A percentile compares a stretch with the other conserved stretches of the same genome.
These are phyloP conservation scores for Corynorhinus townsendii DNA, from an alignment of 2,113 vertebrate species.

Conservation along the genomic window DNA sequence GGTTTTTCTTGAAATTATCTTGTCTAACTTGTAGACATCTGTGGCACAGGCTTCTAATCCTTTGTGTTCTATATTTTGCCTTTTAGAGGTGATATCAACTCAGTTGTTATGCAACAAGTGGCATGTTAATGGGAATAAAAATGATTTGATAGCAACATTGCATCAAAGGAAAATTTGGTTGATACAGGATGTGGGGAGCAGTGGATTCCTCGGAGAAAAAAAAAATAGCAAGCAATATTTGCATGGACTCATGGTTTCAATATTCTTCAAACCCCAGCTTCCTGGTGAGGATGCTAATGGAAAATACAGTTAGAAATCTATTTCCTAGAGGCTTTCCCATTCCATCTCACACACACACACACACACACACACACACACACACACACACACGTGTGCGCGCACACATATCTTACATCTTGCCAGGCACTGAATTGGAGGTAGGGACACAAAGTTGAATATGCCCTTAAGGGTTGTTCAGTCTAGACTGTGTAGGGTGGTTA, in stretches of 20 bases:
- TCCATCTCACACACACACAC: background rate
- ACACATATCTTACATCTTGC: no score
- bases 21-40: background rate
- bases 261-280: background rate
- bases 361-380: background rate
- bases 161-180: conserved; percentile 17
- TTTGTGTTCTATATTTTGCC: conserved; percentile 18
- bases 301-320: background rate
- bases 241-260: background rate
- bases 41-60: background rate
- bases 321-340: background rate
- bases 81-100: background rate
- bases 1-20: background rate
- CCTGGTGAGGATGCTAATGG: background rate
- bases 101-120: background rate
- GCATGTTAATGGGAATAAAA: conserved; percentile 12
- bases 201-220: background rate
- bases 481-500: background rate
- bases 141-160: background rate
- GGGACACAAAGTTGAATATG: background rate
- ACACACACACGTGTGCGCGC: no score
- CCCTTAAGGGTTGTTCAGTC: background rate
- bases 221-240: background rate
- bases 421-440: background rate
- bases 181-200: background rate